Conservation (phyloP, 2,113 vertebrate genomes). For the Ondatra zibethicus region DNA sequence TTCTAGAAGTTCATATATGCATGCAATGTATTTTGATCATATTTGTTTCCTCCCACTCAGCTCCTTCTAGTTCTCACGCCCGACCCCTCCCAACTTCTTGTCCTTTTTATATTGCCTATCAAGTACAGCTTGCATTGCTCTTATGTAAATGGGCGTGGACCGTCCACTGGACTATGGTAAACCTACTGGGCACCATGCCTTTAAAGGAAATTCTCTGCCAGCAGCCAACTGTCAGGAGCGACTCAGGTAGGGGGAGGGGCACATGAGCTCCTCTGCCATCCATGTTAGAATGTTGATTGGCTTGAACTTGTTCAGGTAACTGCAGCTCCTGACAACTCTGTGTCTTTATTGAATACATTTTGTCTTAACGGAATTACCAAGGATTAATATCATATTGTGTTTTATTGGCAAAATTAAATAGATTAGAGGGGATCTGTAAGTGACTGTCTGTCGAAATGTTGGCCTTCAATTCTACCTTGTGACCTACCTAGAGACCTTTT, state of each 20-base stretch:
- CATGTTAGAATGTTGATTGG: not conserved
- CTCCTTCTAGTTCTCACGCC: not conserved
- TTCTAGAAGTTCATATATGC: not conserved
- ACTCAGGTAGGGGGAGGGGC: not conserved
- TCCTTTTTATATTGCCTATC: too few species aligned
- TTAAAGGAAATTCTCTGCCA: not conserved
- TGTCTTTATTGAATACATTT: not conserved
- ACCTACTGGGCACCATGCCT: too few species aligned
- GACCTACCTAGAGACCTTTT: conserved; percentile 33
- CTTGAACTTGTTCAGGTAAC: not conserved
- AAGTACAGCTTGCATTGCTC: not conserved
- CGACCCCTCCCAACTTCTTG: not conserved
- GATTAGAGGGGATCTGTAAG: conserved; percentile 10
- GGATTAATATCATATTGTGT: not conserved
- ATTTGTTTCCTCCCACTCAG: not conserved
- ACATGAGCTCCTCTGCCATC: too few species aligned
- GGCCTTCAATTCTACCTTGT: conserved; percentile 30
- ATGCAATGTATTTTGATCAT: not conserved
- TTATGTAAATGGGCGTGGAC: not conserved
- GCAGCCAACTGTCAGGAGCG: too few species aligned
- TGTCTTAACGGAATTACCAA: conserved; percentile 49
- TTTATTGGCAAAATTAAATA: conserved; percentile 52
- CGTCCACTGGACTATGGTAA: not conserved
- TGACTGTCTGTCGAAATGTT: conserved; percentile 28
- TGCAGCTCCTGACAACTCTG: not conserved